Evolutionary conservation across 2,888 invertebrate genomes (phyloP).

Genomic region (Eulithis testata): DNA sequence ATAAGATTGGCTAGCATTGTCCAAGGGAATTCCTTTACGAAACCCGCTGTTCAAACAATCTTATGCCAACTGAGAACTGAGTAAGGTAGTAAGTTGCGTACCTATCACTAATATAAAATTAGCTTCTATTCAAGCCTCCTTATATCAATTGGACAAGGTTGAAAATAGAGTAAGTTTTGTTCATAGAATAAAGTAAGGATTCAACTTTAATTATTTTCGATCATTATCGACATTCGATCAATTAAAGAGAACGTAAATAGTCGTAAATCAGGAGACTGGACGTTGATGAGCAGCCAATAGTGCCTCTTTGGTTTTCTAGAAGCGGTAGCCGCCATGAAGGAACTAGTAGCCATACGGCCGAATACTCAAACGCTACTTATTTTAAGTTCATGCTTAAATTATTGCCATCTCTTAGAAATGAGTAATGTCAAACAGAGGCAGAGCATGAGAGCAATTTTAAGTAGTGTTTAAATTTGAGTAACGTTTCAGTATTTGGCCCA

Average conservation of each 20-base stretch:
- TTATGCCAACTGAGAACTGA: conserved; percentile 4
- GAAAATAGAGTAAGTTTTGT: conserved; percentile 1
- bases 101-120: neutral
- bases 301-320: neutral
- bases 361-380: too few relatives aligned
- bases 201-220: conserved; percentile 20
- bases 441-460: too few relatives aligned
- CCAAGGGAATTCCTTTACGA: conserved; percentile 7
- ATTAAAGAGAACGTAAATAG: conserved; percentile 59
- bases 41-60: conserved; percentile 7
- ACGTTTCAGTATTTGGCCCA: too few relatives aligned
- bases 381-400: too few relatives aligned
- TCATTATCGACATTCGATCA: conserved; percentile 62
- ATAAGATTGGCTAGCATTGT: conserved; percentile 13
- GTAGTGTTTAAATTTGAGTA: too few relatives aligned
- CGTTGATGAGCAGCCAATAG: conserved; percentile 49
- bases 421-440: too few relatives aligned
- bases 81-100: conserved; percentile 17
- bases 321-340: neutral
- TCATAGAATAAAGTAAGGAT: conserved; percentile 1
- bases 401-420: too few relatives aligned
- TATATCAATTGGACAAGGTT: conserved; percentile 19
- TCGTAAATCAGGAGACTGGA: conserved; percentile 57
- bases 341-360: too few relatives aligned
- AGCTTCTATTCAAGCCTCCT: neutral